Evolutionary conservation across 2,888 invertebrate genomes (phyloP).

Genomic region (Corbicula japonica): DNA sequence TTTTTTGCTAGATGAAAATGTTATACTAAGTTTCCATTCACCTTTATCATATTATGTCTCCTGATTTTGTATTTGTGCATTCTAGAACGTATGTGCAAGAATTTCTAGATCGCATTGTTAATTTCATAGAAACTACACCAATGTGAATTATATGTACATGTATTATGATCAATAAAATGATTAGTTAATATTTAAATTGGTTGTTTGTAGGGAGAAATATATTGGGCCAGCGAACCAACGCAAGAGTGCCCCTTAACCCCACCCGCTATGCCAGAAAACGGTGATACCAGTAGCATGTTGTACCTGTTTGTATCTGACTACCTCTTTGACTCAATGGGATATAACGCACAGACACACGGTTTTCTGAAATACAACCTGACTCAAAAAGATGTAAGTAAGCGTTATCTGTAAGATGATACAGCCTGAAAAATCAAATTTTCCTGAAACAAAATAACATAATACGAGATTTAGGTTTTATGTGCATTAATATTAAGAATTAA

Average conservation of each 20-base stretch:
- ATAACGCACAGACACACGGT: slow-evolving; percentile 68
- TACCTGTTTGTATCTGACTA: slow-evolving; percentile 75
- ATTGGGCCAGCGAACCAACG: slow-evolving; percentile 59
- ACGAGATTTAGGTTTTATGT: not conserved
- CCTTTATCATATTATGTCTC: not conserved
- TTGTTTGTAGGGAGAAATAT: slow-evolving; percentile 69
- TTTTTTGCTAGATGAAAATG: too few species aligned
- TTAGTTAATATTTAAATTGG: not conserved
- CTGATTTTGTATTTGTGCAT: not conserved
- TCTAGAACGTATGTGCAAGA: not conserved
- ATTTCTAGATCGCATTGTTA: not conserved
- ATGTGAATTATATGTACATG: not conserved
- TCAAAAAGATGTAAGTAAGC: slow-evolving; percentile 67
- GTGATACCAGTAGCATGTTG: slow-evolving; percentile 63
- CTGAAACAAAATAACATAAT: not conserved
- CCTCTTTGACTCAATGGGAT: slow-evolving; percentile 69
- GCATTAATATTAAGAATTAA: too few species aligned
- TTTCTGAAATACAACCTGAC: slow-evolving; percentile 71
- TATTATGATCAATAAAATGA: not conserved
- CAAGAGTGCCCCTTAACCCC: slow-evolving; percentile 66
- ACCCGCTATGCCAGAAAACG: slow-evolving; percentile 52
- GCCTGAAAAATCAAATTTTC: not conserved
- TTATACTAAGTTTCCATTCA: not conserved
- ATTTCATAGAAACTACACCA: not conserved
- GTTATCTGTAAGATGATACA: not conserved